Conservation (phyloP, 2,797 vertebrate species). For the Babyrousa celebensis region DNA sequence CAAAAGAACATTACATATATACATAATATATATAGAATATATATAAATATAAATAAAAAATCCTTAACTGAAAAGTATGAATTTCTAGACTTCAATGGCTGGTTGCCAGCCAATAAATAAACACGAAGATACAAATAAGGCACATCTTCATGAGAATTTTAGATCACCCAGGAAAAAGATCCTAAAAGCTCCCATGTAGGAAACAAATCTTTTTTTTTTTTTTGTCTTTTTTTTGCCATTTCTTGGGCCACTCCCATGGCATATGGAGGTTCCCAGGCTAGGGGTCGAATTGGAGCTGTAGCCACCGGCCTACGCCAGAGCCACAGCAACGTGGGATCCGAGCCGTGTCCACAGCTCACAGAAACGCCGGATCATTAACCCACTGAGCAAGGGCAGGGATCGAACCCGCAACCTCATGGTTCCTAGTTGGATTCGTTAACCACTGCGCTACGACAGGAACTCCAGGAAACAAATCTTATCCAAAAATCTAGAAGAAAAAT, state of each 20-base stretch:
- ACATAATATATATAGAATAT: not conserved
- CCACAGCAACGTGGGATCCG: no score
- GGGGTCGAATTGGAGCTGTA: no score
- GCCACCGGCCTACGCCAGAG: no score
- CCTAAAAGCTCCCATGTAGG: not conserved
- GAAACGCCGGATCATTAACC: no score
- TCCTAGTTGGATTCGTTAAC: no score
- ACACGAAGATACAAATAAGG: not conserved
- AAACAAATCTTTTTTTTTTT: not conserved
- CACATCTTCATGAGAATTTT: not conserved
- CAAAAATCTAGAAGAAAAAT: constrained; percentile 2
- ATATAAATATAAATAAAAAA: constrained; percentile 8
- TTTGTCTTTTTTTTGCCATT: no score
- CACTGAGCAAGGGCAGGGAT: no score
- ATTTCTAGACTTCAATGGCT: not conserved
- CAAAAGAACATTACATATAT: not conserved
- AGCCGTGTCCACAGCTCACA: no score
- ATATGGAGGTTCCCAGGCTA: no score
- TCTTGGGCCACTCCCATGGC: no score
- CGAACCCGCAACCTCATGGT: no score
- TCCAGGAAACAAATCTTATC: not conserved
- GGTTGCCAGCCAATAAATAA: not conserved
- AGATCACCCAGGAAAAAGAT: not conserved
- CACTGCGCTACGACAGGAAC: no score
- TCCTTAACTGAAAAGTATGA: not conserved